Percentiles rank a stretch among this genome's conserved stretches.
Evolutionary conservation across 2,113 vertebrate genomes (phyloP).

Genomic region (Cyprinodon tularosa): DNA sequence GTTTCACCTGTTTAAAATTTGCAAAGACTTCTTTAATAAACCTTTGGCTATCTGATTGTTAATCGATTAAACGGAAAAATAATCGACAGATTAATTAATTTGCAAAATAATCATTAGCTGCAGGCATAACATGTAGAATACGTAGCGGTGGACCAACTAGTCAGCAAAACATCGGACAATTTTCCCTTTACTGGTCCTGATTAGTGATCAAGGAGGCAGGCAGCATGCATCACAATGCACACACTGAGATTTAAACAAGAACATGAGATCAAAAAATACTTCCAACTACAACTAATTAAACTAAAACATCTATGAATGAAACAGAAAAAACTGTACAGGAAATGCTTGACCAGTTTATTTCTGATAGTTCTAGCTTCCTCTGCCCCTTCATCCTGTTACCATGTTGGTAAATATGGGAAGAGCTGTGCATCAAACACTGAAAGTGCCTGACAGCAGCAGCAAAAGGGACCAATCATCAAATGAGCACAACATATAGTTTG

Average conservation of each 20-base stretch:
- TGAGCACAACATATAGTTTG: not conserved
- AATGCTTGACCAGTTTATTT: not conserved
- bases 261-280: not conserved
- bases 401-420: not conserved
- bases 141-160: too few species aligned
- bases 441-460: not conserved
- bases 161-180: too few species aligned
- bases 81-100: too few species aligned
- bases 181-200: too few species aligned
- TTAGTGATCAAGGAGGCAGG: too few species aligned
- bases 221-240: too few species aligned
- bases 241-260: not conserved
- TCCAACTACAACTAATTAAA: not conserved
- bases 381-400: not conserved
- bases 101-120: too few species aligned
- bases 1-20: too few species aligned
- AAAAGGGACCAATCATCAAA: not conserved
- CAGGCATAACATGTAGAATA: too few species aligned
- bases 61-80: too few species aligned
- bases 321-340: not conserved
- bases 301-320: not conserved
- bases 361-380: not conserved
- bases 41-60: too few species aligned
- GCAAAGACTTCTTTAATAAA: too few species aligned
- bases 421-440: not conserved